Conservation (phyloP, 2,888 invertebrate species). For the Exephanes ischioxanthus region DNA sequence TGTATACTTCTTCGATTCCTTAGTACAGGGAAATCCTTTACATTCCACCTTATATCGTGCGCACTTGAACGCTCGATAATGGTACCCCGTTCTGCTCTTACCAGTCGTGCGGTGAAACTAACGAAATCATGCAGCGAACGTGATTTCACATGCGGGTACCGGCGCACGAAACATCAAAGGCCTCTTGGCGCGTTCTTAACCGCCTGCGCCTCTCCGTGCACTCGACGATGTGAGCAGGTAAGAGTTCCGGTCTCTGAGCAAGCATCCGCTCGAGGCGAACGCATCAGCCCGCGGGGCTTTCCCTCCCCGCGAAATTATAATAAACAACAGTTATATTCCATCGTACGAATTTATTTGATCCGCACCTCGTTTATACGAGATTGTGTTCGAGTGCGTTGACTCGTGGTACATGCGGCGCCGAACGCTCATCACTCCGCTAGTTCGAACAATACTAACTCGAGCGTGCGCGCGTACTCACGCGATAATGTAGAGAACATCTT, state of each 20-base stretch:
- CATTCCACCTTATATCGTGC: too few species aligned
- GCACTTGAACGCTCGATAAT: not conserved
- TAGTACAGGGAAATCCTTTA: too few species aligned
- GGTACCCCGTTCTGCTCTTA: not conserved
- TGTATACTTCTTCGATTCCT: too few species aligned
- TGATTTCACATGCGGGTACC: not conserved
- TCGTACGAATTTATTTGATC: too few species aligned
- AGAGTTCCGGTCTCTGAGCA: constrained; percentile 19
- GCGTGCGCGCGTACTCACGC: too few species aligned
- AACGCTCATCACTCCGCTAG: not conserved
- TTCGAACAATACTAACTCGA: not conserved
- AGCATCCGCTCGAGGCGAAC: constrained; percentile 2
- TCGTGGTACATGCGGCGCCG: not conserved
- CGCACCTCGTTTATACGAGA: not conserved
- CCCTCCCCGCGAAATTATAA: too few species aligned
- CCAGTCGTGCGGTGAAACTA: not conserved
- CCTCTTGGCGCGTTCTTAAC: constrained; percentile 15
- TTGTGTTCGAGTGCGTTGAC: not conserved
- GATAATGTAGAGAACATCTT: too few species aligned
- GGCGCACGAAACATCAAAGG: constrained; percentile 21
- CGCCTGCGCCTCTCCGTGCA: not conserved
- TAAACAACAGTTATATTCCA: too few species aligned
- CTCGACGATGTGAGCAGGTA: not conserved
- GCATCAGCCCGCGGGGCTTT: too few species aligned
- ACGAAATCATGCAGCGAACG: not conserved